Conservation (phyloP, 2,888 invertebrate genomes). For the Periphyllus acericola region DNA sequence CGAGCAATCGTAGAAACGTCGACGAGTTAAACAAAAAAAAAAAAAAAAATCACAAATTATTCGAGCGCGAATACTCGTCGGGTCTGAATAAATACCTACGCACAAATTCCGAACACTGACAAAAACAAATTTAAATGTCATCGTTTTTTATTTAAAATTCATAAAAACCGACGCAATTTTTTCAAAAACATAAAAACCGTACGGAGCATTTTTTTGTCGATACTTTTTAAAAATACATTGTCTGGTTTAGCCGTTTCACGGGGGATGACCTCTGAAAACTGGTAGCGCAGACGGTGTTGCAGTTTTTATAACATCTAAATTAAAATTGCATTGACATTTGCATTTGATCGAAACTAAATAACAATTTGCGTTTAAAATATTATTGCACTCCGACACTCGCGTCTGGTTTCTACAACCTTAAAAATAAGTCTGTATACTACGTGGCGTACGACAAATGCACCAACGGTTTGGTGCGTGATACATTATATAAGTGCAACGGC, state of each 20-base stretch:
- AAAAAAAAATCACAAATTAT: background rate
- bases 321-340: no score
- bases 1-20: background rate
- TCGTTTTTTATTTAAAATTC: background rate
- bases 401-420: no score
- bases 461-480: background rate
- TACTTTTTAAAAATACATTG: no score
- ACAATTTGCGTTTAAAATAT: background rate
- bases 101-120: background rate
- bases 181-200: background rate
- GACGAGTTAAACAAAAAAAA: background rate
- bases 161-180: background rate
- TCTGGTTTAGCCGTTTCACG: no score
- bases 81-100: background rate
- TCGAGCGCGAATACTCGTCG: background rate
- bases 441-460: no score
- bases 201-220: background rate
- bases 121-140: background rate
- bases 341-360: background rate
- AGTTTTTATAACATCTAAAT: no score
- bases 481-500: background rate
- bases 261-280: no score
- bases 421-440: no score
- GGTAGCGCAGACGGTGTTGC: no score
- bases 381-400: background rate